Base-by-base conservation (phyloP, 1,140 invertebrate genomes). In the Neotoxoptera formosana region DNA sequence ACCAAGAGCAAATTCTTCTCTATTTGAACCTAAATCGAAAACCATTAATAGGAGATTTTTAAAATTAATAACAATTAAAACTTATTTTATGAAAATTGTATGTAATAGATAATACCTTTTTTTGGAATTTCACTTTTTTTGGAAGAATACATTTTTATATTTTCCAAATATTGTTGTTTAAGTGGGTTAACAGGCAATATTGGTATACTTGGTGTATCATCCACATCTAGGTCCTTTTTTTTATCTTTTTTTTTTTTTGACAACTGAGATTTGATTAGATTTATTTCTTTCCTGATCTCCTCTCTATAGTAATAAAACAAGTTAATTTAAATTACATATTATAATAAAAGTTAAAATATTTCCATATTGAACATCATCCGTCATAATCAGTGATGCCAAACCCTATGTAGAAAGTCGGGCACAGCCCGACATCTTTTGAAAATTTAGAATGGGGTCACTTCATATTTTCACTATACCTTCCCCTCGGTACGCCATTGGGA, bases 211-310 rank as follows among this genome's bases (percentile, higher is more conserved):
- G 96, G 96, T 95, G 97, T 97, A 94, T 95, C 95, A 93, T 96
- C 95, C 76, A 97, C 95, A 93, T 97, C 97, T 94, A 96, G 97
- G 95, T 97, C 97, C 0, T 98, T 95, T 56, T 36, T 90, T 90
- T 93, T 93, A 53, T 84, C 81, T 20, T 93, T 93, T 56, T 93
- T 93, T 14, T 93, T 93, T 93, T 86, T 93, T 93, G 91, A 83
- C n/a, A 93, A 17, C 30, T 93, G 91, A 41, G 34, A 45, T 93
- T 93, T 93, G 1, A 93, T 83, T 53, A 86, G 36, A 56, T 93
- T 36, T 81, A 98, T 97, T 96, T 98, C 97, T 94, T 97, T 96
- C 89, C 96, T 96, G 93, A 98, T 97, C 95, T 97, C 96, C 94
- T 97, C 96, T 93, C 98, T 98, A 41, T 41, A 94, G n/a, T 86